Evolutionary conservation across 2,888 invertebrate genomes (phyloP).

Genomic region (Ctena decussata): DNA sequence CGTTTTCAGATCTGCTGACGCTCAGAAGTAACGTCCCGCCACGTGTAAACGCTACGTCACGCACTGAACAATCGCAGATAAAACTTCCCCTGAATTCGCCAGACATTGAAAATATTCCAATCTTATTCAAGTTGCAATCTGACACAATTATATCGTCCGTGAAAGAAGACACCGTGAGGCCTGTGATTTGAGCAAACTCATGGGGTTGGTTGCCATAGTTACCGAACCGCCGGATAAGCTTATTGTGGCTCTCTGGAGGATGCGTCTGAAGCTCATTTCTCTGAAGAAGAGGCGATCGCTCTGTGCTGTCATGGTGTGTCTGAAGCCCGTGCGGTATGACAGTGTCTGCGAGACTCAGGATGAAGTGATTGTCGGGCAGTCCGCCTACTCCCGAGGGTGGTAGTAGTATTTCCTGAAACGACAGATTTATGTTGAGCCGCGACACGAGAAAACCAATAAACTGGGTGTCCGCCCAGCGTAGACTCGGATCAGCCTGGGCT

Average conservation of each 20-base stretch:
- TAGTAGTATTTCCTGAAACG: slow-evolving; percentile 64
- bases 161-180: slow-evolving; percentile 62
- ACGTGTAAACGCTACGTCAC: slow-evolving; percentile 69
- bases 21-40: slow-evolving; percentile 67
- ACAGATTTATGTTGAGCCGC: no score
- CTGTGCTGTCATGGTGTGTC: neutral
- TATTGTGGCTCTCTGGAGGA: slow-evolving; percentile 17
- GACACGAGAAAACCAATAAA: no score
- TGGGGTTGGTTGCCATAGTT: slow-evolving; percentile 64
- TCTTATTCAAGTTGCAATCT: slow-evolving; percentile 70
- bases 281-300: slow-evolving; percentile 45
- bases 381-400: slow-evolving; percentile 70
- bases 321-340: slow-evolving; percentile 43
- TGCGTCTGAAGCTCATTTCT: neutral
- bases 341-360: slow-evolving; percentile 66
- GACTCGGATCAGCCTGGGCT: no score
- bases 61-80: slow-evolving; percentile 72
- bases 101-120: slow-evolving; percentile 62
- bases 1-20: slow-evolving; percentile 68
- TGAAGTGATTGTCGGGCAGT: slow-evolving; percentile 77
- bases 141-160: slow-evolving; percentile 69
- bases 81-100: slow-evolving; percentile 70
- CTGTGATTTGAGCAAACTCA: slow-evolving; percentile 68
- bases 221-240: slow-evolving; percentile 61
- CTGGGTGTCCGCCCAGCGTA: no score